These are phyloP conservation scores for Hyposoter didymator DNA, from an alignment of 2,888 invertebrate genomes.

Conservation along the genomic window DNA sequence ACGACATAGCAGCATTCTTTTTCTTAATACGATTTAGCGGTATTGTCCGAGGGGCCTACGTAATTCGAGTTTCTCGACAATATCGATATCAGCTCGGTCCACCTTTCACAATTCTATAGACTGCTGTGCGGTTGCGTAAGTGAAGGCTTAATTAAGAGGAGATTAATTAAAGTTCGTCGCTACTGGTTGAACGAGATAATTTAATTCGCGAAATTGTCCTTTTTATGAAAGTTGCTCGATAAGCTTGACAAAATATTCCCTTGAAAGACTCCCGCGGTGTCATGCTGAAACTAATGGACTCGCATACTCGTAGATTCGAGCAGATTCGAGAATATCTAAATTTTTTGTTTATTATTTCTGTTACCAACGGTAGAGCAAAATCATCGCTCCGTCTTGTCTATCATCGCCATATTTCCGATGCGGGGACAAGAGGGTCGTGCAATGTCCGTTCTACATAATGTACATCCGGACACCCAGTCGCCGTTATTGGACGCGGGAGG, in stretches of 20 bases:
- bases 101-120: conserved; percentile 48
- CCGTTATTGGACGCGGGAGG: conserved; percentile 13
- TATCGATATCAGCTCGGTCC: conserved; percentile 71
- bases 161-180: conserved; percentile 80
- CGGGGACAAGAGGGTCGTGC: conserved; percentile 63
- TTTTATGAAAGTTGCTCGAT: conserved; percentile 26
- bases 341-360: background rate
- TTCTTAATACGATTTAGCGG: conserved; percentile 73
- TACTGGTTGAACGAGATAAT: conserved; percentile 40
- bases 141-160: conserved; percentile 80
- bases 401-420: conserved; percentile 44
- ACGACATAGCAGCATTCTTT: background rate
- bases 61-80: conserved; percentile 72
- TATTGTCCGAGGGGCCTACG: conserved; percentile 77
- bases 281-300: background rate
- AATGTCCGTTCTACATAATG: conserved; percentile 58
- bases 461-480: conserved; percentile 53
- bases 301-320: background rate
- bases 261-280: background rate
- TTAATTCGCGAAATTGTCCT: conserved; percentile 35
- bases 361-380: background rate
- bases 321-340: background rate
- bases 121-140: conserved; percentile 72
- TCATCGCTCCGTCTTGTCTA: conserved; percentile 24
- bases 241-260: conserved; percentile 2